Base-by-base conservation (phyloP, 2,113 vertebrate genomes). In the Perccottus glenii region DNA sequence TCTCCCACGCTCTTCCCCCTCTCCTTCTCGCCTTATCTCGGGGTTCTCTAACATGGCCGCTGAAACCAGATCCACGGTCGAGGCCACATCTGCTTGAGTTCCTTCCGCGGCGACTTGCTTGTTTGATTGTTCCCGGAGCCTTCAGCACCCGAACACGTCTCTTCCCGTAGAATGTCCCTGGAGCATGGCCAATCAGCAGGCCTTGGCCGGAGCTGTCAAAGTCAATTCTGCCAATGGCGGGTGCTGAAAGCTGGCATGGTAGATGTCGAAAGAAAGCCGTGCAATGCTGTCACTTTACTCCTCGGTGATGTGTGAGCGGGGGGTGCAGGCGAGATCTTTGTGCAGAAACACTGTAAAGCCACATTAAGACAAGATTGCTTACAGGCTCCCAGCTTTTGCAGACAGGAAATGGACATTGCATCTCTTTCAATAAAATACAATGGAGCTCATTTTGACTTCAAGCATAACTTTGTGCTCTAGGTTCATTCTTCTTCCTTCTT, bases 121-220 rank as follows among this genome's bases (percentile, higher is more conserved):
- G 57, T 80, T 80, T 80, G 59, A 74, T 51, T 56, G 71, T 64
- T 63, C 61, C 64, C 14, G 50, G 60, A 52, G 58, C 75, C 82
- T 11, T 77, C 75, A 50, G 69, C 63, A 83, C 72, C 71, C 59
- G 69, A 73, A 67, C 51, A 70, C 72, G 50, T 77, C 78, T 88
- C 80, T 79, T 85, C 75, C 67, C 56, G 52, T 68, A 79, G 80
- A 63, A 69, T 63, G 87, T 89, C 87, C 84, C 86, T 82, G 84
- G 90, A 89, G 88, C 73, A 68, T 70, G 43, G 83, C 88, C 88
- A 83, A 83, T 83, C 67, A 73, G 71, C 79, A 66, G 80, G 87
- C 86, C 89, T 90, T 80, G 72, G 78, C 81, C 68, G 75, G 83
- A 81, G 86, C 89, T 92, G 89, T 92, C 91, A 87, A 86, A 91